A percentile compares a stretch with the other conserved stretches of the same genome.
Conservation (phyloP, 1,140 invertebrate genomes). For the Drosophila ercepeae region DNA sequence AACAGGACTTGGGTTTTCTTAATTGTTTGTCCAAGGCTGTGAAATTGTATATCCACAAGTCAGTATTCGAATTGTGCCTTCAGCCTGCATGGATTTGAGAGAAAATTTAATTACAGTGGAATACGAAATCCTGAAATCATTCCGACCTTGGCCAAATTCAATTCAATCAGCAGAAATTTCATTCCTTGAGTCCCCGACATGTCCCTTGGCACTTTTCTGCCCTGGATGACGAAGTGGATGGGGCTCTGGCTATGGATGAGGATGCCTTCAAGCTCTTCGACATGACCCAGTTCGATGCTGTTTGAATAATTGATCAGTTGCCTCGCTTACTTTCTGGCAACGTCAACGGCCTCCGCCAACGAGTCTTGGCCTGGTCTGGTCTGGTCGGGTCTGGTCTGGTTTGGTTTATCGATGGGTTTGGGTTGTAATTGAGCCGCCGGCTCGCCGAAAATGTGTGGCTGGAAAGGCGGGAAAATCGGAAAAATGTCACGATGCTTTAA, state of each 20-base stretch:
- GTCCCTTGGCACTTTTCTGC: conserved; percentile 34
- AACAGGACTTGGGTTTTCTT: conserved; percentile 19
- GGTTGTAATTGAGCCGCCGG: conserved; percentile 47
- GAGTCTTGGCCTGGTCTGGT: conserved; percentile 15
- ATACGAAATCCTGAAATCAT: conserved; percentile 56
- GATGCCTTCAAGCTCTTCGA: conserved; percentile 50
- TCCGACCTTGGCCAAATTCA: conserved; percentile 69
- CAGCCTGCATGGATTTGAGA: conserved; percentile 33
- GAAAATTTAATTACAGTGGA: conserved; percentile 65
- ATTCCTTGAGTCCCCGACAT: conserved; percentile 21
- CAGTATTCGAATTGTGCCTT: conserved; percentile 22
- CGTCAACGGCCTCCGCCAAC: conserved; percentile 25
- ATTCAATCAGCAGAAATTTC: conserved; percentile 68
- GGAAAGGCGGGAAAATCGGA: conserved; percentile 15
- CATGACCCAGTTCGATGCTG: conserved; percentile 77
- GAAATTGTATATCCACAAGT: conserved; percentile 22
- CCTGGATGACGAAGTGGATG: conserved; percentile 17
- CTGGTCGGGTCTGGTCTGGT: conserved; percentile 9
- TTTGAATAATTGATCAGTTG: conserved; percentile 78
- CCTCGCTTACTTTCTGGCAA: conserved; percentile 33
- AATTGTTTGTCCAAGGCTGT: conserved; percentile 34
- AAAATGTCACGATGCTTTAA: conserved; percentile 47
- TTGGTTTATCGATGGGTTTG: conserved; percentile 4
- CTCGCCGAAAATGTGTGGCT: conserved; percentile 32
- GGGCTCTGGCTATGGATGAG: conserved; percentile 7